These are phyloP conservation scores for Eremobia ochroleuca DNA, from an alignment of 2,888 invertebrate genomes.

Conservation along the genomic window DNA sequence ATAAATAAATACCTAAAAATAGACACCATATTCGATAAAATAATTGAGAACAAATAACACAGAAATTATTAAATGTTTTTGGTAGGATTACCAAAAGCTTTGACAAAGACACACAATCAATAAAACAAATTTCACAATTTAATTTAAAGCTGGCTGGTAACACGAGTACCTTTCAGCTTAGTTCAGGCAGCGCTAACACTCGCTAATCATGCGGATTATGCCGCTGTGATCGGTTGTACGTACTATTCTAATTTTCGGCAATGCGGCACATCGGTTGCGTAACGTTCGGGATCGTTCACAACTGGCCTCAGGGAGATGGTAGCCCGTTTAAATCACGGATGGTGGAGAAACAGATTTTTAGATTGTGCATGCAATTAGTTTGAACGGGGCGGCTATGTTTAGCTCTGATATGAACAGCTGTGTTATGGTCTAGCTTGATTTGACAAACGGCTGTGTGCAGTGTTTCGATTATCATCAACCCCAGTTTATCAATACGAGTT, in stretches of 20 bases:
- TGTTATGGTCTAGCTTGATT: not conserved
- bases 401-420: not conserved
- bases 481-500: too few species aligned
- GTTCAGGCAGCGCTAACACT: constrained; percentile 50
- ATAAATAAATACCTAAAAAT: constrained; percentile 6
- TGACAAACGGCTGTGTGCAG: not conserved
- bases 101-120: constrained; percentile 28
- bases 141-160: constrained; percentile 26
- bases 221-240: constrained; percentile 51
- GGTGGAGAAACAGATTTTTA: constrained; percentile 23
- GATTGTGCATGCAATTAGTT: constrained; percentile 31
- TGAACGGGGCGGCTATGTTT: not conserved
- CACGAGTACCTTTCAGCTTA: constrained; percentile 13
- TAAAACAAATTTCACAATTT: constrained; percentile 40
- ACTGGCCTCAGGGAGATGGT: constrained; percentile 22
- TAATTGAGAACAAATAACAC: not conserved
- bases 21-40: constrained; percentile 8
- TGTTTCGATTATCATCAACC: not conserved
- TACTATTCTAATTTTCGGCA: constrained; percentile 57
- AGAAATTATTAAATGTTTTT: constrained; percentile 16
- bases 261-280: constrained; percentile 60
- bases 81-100: constrained; percentile 28
- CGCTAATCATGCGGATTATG: constrained; percentile 55
- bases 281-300: constrained; percentile 36
- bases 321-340: constrained; percentile 9